Evolutionary conservation across 2,797 vertebrate genomes (phyloP).

Genomic region (Myioborus melanocephalus): DNA sequence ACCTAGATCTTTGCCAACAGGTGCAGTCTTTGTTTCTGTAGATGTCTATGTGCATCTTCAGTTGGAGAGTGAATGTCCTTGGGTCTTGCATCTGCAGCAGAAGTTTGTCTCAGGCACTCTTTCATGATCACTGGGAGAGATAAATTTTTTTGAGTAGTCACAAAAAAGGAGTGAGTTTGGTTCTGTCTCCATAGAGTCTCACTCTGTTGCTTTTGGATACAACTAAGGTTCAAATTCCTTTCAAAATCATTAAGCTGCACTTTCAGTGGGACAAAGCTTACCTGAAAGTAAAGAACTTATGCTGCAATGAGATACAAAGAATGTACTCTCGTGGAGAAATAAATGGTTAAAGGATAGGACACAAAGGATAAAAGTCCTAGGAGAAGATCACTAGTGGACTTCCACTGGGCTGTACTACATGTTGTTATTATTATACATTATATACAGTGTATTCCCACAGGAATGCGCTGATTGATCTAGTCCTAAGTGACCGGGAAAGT

Average conservation of each 20-base stretch:
- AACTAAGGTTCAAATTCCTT: neutral
- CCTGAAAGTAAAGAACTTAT: neutral
- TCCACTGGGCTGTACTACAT: neutral
- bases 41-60: neutral
- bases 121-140: neutral
- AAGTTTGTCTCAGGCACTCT: neutral
- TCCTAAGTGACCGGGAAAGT: neutral
- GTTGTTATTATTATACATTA: neutral
- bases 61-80: neutral
- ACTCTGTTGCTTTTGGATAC: neutral
- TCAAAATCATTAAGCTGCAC: neutral
- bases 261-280: neutral
- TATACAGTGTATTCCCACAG: neutral
- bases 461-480: neutral
- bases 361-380: neutral
- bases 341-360: neutral
- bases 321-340: neutral
- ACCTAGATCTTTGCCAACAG: neutral
- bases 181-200: neutral
- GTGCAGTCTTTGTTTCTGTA: neutral
- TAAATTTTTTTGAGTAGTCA: neutral
- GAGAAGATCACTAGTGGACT: neutral
- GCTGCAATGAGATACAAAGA: neutral
- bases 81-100: neutral
- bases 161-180: neutral